Conservation (phyloP, 2,113 vertebrate species). For the Carassius gibelio region DNA sequence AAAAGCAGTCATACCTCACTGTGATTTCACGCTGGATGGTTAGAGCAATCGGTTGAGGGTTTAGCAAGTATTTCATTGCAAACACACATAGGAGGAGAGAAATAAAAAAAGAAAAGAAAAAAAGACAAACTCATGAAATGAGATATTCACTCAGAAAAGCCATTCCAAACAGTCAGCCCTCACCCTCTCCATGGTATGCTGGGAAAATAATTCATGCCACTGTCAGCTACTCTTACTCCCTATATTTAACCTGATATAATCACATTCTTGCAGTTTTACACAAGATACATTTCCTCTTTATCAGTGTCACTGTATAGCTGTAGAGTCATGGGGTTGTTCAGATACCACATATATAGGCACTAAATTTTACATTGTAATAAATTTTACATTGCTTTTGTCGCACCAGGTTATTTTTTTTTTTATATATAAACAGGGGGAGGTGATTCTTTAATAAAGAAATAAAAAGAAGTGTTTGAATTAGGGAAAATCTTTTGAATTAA, state of each 20-base stretch:
- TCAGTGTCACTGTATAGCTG: not conserved
- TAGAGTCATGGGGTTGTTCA: not conserved
- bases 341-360: not conserved
- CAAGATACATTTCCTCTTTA: not conserved
- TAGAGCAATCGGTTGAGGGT: constrained; percentile 72
- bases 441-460: too few relatives aligned
- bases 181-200: constrained; percentile 32
- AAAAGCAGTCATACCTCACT: constrained; percentile 79
- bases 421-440: too few relatives aligned
- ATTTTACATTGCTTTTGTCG: not conserved
- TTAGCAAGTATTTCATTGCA: constrained; percentile 59
- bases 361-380: not conserved
- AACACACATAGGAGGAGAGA: constrained; percentile 36
- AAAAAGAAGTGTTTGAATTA: not conserved
- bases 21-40: constrained; percentile 86
- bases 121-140: constrained; percentile 54
- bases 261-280: not conserved
- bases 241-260: not conserved
- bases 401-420: not conserved
- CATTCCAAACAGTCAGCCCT: constrained; percentile 45
- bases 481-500: not conserved
- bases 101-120: constrained; percentile 50
- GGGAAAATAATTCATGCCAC: not conserved
- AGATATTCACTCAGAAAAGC: constrained; percentile 43
- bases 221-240: not conserved